A percentile compares a stretch with the other conserved stretches of the same genome.
These are phyloP conservation scores for Ferdinandea cuprea DNA, from an alignment of 2,888 invertebrate species.

Conservation along the genomic window DNA sequence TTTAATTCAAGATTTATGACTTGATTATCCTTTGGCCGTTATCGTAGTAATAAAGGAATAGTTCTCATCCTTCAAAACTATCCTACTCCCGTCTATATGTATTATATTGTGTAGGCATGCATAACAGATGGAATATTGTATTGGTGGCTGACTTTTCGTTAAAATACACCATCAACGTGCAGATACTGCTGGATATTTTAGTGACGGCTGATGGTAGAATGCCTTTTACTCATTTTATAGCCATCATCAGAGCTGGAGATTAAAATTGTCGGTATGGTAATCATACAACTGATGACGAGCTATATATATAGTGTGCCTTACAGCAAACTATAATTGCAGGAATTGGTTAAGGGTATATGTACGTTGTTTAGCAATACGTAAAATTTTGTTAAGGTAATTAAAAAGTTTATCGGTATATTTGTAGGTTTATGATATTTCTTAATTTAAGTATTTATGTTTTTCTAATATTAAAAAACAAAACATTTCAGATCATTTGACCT, in stretches of 20 bases:
- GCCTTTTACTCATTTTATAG: slow-evolving; percentile 40
- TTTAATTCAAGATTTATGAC: slow-evolving; percentile 73
- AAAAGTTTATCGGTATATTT: no score
- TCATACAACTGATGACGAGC: slow-evolving; percentile 43
- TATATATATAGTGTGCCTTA: neutral
- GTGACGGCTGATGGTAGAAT: slow-evolving; percentile 1
- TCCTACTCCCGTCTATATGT: neutral
- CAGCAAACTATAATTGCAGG: neutral
- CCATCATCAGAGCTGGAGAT: slow-evolving; percentile 45
- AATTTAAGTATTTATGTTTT: no score
- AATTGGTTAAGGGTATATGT: slow-evolving; percentile 1
- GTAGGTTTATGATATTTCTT: no score
- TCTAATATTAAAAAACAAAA: no score
- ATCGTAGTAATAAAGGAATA: slow-evolving; percentile 70
- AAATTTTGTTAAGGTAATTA: no score
- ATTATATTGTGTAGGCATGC: neutral
- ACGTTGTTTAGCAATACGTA: no score
- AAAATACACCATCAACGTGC: slow-evolving; percentile 4
- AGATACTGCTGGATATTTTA: neutral
- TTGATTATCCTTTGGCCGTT: slow-evolving; percentile 71
- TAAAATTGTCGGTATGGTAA: slow-evolving; percentile 51
- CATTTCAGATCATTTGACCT: no score
- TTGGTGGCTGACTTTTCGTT: neutral
- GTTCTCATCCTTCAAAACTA: slow-evolving; percentile 40
- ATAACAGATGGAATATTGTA: neutral